phyloP scores from a whole-genome alignment of 2,888 invertebrate genomes.

The Rhagium mordax region DNA sequence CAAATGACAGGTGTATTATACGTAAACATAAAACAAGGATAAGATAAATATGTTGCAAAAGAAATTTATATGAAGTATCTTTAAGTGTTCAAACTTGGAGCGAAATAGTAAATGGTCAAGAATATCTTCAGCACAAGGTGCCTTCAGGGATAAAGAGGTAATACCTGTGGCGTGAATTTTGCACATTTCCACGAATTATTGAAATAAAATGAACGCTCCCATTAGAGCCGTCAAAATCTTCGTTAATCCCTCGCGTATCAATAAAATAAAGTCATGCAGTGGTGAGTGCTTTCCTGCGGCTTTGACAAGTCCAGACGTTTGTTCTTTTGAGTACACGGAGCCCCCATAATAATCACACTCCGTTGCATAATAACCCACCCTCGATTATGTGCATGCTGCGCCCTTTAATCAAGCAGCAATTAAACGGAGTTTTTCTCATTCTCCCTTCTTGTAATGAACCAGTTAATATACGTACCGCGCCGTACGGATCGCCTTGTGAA shows the following conservation, averaged over 20 bases:
- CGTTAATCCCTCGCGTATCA: conserved; percentile 19
- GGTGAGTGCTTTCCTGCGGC: conserved; percentile 47
- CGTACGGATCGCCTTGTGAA: conserved; percentile 48
- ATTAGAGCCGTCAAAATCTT: conserved; percentile 23
- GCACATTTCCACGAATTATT: not conserved
- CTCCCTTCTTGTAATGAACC: conserved; percentile 61
- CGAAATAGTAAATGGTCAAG: too few relatives aligned
- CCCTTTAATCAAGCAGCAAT: conserved; percentile 70
- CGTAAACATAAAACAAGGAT: too few relatives aligned
- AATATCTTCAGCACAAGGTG: too few relatives aligned
- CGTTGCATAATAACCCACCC: conserved; percentile 55
- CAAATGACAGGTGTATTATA: not conserved
- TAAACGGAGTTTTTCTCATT: conserved; percentile 65
- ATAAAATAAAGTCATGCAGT: conserved; percentile 22
- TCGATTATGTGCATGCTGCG: conserved; percentile 61
- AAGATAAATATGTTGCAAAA: too few relatives aligned
- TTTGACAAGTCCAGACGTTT: conserved; percentile 55
- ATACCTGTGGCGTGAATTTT: too few relatives aligned
- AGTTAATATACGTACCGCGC: conserved; percentile 65
- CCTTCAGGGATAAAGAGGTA: too few relatives aligned
- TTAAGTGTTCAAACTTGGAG: too few relatives aligned
- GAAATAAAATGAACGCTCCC: not conserved
- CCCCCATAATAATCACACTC: conserved; percentile 56
- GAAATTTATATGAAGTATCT: too few relatives aligned
- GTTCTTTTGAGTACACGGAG: conserved; percentile 56